Conservation (phyloP, 1,140 invertebrate genomes). For the Rhyacophila brunnea region DNA sequence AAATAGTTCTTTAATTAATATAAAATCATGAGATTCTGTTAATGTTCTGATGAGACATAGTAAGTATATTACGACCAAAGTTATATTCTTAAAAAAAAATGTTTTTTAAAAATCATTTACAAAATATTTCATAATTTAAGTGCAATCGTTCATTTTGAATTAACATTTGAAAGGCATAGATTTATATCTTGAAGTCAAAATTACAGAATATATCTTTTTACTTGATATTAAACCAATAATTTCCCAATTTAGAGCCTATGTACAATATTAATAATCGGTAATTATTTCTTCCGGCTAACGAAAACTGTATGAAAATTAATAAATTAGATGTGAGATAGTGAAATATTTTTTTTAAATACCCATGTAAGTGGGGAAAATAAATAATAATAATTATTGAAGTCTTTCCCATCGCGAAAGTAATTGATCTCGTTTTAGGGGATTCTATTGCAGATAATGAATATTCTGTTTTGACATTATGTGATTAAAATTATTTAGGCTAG, state of each 20-base stretch:
- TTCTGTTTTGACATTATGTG: slow-evolving; percentile 33
- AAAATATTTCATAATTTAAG: neutral
- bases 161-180: too few relatives aligned
- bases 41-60: too few relatives aligned
- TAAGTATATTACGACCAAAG: neutral
- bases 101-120: neutral
- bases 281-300: slow-evolving; percentile 11
- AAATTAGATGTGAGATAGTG: slow-evolving; percentile 5
- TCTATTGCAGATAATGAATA: slow-evolving; percentile 32
- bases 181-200: too few relatives aligned
- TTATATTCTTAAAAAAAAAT: neutral
- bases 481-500: slow-evolving; percentile 32
- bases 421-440: slow-evolving; percentile 36
- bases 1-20: too few relatives aligned
- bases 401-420: slow-evolving; percentile 31
- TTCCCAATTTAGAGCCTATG: neutral
- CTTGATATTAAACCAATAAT: too few relatives aligned
- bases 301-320: slow-evolving; percentile 12
- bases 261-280: slow-evolving; percentile 14
- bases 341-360: slow-evolving; percentile 4
- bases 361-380: neutral
- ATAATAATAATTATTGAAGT: slow-evolving; percentile 8
- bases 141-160: too few relatives aligned
- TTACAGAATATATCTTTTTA: too few relatives aligned
- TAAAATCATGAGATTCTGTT: too few relatives aligned